Evolutionary conservation across 2,797 vertebrate species (phyloP), one percentile per base, ranked within the genome.

Genomic region (Diplodus puntazzo): DNA sequence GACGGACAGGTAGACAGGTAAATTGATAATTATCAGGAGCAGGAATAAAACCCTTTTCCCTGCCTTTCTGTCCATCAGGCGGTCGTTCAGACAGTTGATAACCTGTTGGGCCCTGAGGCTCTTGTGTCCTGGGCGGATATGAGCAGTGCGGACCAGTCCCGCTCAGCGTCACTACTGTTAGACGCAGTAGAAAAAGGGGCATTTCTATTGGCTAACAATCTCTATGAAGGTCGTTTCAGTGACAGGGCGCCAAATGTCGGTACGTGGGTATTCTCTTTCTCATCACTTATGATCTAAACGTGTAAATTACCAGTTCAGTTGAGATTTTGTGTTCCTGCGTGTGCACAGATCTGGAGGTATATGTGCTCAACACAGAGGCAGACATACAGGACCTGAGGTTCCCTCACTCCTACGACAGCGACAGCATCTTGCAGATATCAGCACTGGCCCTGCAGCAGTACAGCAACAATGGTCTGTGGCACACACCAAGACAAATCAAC

Each of bases 391-490:
- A 98, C 84, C 87, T 98, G 81, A 95, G 95, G 11, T 98, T 98
- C 83, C 97, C 97, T 43, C 96, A 98, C 89, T 96, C 97, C 17
- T 96, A 97, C 2, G 96, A 96, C 69, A 97, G 96, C 0, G 96
- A 97, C 90, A 97, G 96, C 88, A 96, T 96, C 77, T 95, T 98
- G 79, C 96, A 97, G 87, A 96, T 98, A 27, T 97, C 97, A 0
- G 96, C 96, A 2, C 93, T 94, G 75, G 97, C 97, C 65, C 96
- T 98, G 93, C 97, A 98, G 62, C 97, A 97, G 89, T 98, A 98
- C 95, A 98, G 97, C 91, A 96, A 97, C 71, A 98, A 97, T 0
- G 97, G 97, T 98, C 53, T 92, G 95, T 89, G 57, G 48, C 55
- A 55, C 13, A n/a, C 34, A 72, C 27, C 55, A 27, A 39, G 30